Percentiles rank a stretch among this genome's conserved stretches.
These are phyloP conservation scores for Theristicus caerulescens DNA, from an alignment of 2,113 vertebrate genomes.

Conservation along the genomic window DNA sequence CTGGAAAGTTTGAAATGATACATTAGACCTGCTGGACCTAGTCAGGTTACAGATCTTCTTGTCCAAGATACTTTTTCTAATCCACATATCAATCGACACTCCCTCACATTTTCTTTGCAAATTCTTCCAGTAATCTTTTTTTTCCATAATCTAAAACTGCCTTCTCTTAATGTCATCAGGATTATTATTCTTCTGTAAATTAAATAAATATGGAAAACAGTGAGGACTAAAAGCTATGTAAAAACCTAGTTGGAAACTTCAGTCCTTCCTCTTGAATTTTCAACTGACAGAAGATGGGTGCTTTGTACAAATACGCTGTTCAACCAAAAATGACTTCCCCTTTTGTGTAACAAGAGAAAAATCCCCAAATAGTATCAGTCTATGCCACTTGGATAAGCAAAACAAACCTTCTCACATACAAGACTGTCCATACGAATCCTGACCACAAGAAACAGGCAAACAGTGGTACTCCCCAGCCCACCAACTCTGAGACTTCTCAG, in stretches of 20 bases:
- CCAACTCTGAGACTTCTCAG: background rate
- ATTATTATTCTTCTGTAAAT: background rate
- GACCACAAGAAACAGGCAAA: background rate
- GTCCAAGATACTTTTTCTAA: background rate
- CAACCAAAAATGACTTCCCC: background rate
- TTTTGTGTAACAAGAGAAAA: background rate
- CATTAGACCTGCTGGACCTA: background rate
- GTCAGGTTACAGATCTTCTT: background rate
- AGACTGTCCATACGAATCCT: background rate
- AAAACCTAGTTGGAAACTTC: background rate
- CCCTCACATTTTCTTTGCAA: background rate
- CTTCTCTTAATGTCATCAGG: background rate
- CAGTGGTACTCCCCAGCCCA: background rate
- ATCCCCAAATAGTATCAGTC: background rate
- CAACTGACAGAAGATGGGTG: background rate
- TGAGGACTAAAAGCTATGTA: background rate
- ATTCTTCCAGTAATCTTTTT: background rate
- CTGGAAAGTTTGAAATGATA: background rate
- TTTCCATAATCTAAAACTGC: background rate
- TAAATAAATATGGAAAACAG: background rate
- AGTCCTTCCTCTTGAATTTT: background rate
- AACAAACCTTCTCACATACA: background rate
- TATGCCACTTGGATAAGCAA: background rate
- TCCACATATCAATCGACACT: background rate
- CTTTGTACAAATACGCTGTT: background rate